These are phyloP conservation scores for Tenebrio molitor DNA, from an alignment of 1,140 invertebrate species.

Conservation along the genomic window DNA sequence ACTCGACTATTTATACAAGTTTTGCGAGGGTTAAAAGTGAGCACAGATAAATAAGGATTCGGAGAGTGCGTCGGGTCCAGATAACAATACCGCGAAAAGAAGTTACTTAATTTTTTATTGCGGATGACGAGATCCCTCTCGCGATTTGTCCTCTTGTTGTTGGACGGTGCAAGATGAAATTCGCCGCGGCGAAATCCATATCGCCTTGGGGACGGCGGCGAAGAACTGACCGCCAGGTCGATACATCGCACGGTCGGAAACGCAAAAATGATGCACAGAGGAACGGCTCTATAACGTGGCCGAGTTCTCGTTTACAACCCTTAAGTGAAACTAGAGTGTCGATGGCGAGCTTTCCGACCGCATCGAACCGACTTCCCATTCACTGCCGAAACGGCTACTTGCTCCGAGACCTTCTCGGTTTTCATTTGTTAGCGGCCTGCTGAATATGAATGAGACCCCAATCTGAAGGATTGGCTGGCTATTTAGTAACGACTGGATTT, in stretches of 20 bases:
- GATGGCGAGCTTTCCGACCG: neutral
- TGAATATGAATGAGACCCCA: constrained; percentile 19
- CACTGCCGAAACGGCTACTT: constrained; percentile 26
- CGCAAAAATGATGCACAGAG: constrained; percentile 4
- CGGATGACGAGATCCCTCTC: too few species aligned
- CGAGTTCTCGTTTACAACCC: neutral
- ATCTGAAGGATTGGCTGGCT: neutral
- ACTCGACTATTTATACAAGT: neutral
- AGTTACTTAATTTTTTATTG: constrained; percentile 12
- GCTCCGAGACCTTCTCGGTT: constrained; percentile 7
- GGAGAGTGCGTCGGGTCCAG: neutral
- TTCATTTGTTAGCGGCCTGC: constrained; percentile 1
- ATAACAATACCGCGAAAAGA: constrained; percentile 13
- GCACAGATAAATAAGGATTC: neutral
- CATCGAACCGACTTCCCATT: neutral
- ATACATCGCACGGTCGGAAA: constrained; percentile 34
- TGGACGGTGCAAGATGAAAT: neutral
- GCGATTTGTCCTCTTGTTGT: constrained; percentile 10
- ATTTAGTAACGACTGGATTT: constrained; percentile 19
- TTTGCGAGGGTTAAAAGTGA: constrained; percentile 35
- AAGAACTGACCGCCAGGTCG: constrained; percentile 19
- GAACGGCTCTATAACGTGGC: neutral
- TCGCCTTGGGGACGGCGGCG: constrained; percentile 12
- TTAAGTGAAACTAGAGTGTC: neutral
- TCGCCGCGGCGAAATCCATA: constrained; percentile 29